Conservation (phyloP, 2,888 invertebrate species). For the Pachycephus smyrnensis region DNA sequence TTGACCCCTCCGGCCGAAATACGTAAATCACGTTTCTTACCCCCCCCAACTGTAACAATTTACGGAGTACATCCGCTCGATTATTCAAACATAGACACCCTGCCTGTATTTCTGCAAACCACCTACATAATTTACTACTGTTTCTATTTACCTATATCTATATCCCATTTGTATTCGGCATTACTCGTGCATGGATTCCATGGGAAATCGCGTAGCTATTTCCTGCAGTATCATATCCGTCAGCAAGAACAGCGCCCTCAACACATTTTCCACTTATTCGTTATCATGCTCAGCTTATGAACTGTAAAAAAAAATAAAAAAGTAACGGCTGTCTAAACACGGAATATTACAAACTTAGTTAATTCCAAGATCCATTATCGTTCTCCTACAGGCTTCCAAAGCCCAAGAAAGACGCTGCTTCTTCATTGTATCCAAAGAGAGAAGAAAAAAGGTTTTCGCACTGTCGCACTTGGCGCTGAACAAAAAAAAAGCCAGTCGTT, state of each 20-base stretch:
- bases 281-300: neutral
- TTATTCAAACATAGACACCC: constrained; percentile 40
- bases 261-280: neutral
- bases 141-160: constrained; percentile 35
- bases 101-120: constrained; percentile 33
- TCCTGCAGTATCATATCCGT: constrained; percentile 61
- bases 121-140: constrained; percentile 52
- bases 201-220: constrained; percentile 58
- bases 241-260: constrained; percentile 23
- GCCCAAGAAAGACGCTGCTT: neutral
- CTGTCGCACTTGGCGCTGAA: neutral
- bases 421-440: neutral
- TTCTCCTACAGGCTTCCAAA: neutral
- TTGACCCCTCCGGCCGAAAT: constrained; percentile 6
- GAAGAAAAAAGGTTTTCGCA: neutral
- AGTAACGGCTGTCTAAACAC: neutral
- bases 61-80: constrained; percentile 40
- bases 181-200: constrained; percentile 53
- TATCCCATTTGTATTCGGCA: constrained; percentile 56
- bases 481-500: neutral
- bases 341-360: neutral
- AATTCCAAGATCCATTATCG: neutral
- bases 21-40: constrained; percentile 41
- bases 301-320: neutral
- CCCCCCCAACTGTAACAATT: constrained; percentile 39